These are phyloP conservation scores for Seriola dumerili DNA, from an alignment of 2,113 vertebrate species.

Conservation along the genomic window DNA sequence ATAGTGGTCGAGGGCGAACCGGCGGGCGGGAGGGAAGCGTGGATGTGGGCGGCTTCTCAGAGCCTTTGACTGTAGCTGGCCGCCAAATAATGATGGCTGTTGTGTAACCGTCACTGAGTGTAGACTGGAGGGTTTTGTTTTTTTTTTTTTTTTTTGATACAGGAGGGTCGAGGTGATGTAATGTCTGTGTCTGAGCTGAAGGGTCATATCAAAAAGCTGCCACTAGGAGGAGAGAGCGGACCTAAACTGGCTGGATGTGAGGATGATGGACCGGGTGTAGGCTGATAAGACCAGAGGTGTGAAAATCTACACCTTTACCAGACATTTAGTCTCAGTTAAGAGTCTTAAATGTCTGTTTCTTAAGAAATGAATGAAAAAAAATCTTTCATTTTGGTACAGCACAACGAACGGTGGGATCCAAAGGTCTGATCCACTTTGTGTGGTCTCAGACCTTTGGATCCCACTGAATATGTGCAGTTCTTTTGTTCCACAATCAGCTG, in stretches of 20 bases:
- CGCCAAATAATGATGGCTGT: slow-evolving; percentile 54
- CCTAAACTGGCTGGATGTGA: slow-evolving; percentile 23
- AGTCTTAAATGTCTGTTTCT: neutral
- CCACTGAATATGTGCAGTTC: neutral
- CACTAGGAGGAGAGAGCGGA: slow-evolving; percentile 76
- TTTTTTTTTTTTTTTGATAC: slow-evolving; percentile 22
- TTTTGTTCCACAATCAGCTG: neutral
- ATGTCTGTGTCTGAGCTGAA: slow-evolving; percentile 73
- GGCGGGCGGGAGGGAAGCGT: slow-evolving; percentile 39
- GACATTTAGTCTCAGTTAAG: neutral
- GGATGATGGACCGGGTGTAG: neutral
- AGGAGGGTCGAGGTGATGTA: slow-evolving; percentile 72
- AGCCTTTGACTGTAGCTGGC: slow-evolving; percentile 57
- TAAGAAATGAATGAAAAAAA: neutral
- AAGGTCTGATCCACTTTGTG: no score
- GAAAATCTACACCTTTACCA: neutral
- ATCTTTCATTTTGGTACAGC: no score
- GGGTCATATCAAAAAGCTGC: slow-evolving; percentile 51
- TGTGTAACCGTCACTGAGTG: slow-evolving; percentile 61
- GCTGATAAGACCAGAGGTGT: neutral
- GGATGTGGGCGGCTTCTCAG: slow-evolving; percentile 55
- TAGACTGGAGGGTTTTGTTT: slow-evolving; percentile 36
- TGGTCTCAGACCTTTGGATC: no score
- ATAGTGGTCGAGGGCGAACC: slow-evolving; percentile 48
- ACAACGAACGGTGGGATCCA: no score